Evolutionary conservation across 2,888 invertebrate genomes (phyloP), one percentile per base, ranked within the genome.

Genomic region (Phytoseiulus persimilis): DNA sequence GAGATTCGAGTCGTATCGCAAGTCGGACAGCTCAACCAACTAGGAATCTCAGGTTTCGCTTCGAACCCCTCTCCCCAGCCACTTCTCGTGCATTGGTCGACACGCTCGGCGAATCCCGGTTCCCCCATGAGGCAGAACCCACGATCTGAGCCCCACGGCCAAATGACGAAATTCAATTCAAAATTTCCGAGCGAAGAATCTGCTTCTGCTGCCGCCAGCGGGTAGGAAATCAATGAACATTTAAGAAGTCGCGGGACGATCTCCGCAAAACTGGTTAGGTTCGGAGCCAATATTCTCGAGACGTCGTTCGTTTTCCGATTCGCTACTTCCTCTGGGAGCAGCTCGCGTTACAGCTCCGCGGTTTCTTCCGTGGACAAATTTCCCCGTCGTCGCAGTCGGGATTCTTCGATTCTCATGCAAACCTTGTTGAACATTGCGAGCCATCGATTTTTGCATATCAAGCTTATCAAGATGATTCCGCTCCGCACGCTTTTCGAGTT

Each of bases 231-330:
- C 65, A 65, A 65, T 65, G 65, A 65, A 65, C 65, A 65, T 65
- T 65, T 65, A 65, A 65, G 65, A 65, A 65, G 65, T 23, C 65
- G 65, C 65, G 65, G 65, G 28, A 65, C 11, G 28, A 65, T 65
- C 65, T 65, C 18, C 23, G 65, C 14, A 28, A 65, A 65, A 65
- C 65, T 65, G 5, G 65, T 65, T 65, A 65, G 65, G 65, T 65
- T 65, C 28, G 65, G 18, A 65, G 65, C 65, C 65, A 65, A 65
- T 65, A 65, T 65, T 65, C 65, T 28, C 65, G 65, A 65, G 65
- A 65, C 65, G 65, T 65, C 65, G 65, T 65, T 65, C 65, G 65
- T 65, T 65, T 65, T 65, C 65, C 65, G 65, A 65, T 65, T 65
- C 65, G 65, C 65, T 65, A 65, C 65, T 28, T 65, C 65, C 65